Evolutionary conservation across 2,113 vertebrate species (phyloP).

Genomic region (Ciconia boyciana): DNA sequence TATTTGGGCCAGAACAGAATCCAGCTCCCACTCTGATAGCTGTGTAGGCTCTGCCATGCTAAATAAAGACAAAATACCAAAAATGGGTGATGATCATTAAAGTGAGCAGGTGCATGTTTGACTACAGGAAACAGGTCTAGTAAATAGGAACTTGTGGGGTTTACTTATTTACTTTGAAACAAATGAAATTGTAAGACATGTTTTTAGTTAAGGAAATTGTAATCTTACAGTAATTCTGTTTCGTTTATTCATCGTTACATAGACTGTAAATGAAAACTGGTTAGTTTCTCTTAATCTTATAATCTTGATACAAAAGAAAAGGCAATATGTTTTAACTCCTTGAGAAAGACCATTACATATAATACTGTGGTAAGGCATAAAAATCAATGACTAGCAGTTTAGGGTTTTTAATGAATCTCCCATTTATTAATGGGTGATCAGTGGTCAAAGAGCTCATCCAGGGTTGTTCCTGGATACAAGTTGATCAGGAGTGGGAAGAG

Average conservation of each 20-base stretch:
- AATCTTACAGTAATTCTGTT: not conserved
- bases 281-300: not conserved
- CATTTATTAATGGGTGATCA: not conserved
- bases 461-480: not conserved
- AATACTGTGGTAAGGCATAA: not conserved
- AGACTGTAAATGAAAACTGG: not conserved
- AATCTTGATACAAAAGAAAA: not conserved
- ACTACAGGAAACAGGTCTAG: not conserved
- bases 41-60: not conserved
- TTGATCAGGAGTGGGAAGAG: not conserved
- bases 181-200: not conserved
- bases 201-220: not conserved
- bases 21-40: not conserved
- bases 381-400: not conserved
- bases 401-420: not conserved
- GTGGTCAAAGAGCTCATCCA: not conserved
- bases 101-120: not conserved
- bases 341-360: not conserved
- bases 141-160: not conserved
- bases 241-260: not conserved
- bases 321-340: not conserved
- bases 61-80: not conserved
- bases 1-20: not conserved
- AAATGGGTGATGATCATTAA: not conserved
- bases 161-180: not conserved